Evolutionary conservation across 2,113 vertebrate genomes (phyloP).

Genomic region (Vulpes vulpes): DNA sequence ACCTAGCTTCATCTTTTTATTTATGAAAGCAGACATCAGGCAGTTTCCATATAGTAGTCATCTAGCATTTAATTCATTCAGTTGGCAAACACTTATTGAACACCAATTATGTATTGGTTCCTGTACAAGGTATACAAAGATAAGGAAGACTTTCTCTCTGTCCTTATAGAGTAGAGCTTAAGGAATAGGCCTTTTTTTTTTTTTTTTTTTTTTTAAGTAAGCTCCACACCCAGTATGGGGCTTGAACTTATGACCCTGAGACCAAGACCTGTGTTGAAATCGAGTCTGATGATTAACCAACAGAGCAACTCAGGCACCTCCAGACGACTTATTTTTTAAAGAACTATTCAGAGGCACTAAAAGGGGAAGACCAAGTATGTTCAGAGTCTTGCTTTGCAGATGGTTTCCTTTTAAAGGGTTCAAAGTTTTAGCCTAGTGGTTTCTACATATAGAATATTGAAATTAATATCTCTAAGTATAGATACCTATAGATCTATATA

Average conservation of each 20-base stretch:
- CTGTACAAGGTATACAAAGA: background rate
- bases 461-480: background rate
- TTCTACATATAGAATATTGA: background rate
- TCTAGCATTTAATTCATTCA: background rate
- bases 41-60: too few relatives aligned
- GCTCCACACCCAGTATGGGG: background rate
- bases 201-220: background rate
- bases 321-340: constrained; percentile 8
- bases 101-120: background rate
- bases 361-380: background rate
- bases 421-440: constrained; percentile 23
- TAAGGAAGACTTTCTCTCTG: background rate
- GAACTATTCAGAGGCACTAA: background rate
- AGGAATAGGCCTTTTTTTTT: background rate
- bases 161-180: background rate
- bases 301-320: background rate
- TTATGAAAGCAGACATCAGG: too few relatives aligned
- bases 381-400: background rate
- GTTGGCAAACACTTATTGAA: constrained; percentile 4
- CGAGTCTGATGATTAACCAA: background rate
- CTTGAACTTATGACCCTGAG: background rate
- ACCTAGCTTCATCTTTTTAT: too few relatives aligned
- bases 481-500: too few relatives aligned
- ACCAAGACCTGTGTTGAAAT: background rate
- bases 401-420: background rate